These are phyloP conservation scores for Pocillopora damicornis DNA, from an alignment of 64 coral and sea anemone genomes.

Conservation along the genomic window DNA sequence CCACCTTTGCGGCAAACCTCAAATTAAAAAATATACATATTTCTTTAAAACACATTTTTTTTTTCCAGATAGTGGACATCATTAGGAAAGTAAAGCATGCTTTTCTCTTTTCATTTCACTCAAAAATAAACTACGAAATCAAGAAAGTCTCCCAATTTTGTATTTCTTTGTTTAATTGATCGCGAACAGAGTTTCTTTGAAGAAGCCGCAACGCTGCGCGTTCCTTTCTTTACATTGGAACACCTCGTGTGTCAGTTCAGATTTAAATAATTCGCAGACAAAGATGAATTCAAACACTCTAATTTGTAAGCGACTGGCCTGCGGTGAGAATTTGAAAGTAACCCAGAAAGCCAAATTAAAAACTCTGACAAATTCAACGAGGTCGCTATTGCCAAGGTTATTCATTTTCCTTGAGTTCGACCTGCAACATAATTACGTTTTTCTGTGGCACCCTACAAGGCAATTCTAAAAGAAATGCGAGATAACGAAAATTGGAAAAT, in stretches of 20 bases:
- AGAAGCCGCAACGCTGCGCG: slow-evolving; percentile 18
- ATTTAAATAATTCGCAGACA: slow-evolving; percentile 52
- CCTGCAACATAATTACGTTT: slow-evolving; percentile 12
- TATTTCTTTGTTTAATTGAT: slow-evolving; percentile 24
- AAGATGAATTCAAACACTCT: slow-evolving; percentile 25
- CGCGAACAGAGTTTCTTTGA: slow-evolving; percentile 1
- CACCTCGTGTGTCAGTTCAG: slow-evolving; percentile 22
- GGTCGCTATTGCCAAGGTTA: slow-evolving; percentile 28
- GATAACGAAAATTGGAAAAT: slow-evolving; percentile 37
- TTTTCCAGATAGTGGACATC: background rate
- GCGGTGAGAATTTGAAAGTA: slow-evolving; percentile 36
- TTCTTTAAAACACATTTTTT: background rate
- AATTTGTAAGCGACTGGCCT: slow-evolving; percentile 27
- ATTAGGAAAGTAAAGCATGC: background rate
- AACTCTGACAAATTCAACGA: background rate
- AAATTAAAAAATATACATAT: slow-evolving; percentile 14
- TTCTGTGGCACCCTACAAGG: slow-evolving; percentile 26
- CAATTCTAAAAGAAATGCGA: background rate
- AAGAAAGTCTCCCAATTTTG: background rate
- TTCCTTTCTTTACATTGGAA: background rate
- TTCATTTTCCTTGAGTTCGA: slow-evolving; percentile 10
- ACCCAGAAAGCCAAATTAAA: slow-evolving; percentile 29
- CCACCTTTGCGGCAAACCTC: slow-evolving; percentile 11
- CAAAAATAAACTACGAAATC: background rate
- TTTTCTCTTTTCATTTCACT: background rate